Percentiles rank a stretch among this genome's conserved stretches.
Conservation (phyloP, 1,140 invertebrate genomes). For the Brachionus rotundiformis region DNA sequence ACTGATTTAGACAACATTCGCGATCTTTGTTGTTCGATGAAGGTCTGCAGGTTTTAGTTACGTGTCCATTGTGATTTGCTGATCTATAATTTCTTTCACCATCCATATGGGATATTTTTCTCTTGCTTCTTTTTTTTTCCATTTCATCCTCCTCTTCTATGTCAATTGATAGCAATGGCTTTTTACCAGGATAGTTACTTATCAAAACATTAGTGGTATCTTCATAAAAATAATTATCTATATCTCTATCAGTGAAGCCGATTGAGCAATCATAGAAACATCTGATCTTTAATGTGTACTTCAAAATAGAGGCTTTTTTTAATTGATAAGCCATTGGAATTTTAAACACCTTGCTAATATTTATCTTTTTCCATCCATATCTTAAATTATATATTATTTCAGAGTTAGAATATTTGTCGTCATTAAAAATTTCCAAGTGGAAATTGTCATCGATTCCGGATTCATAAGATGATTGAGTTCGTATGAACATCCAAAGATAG, state of each 20-base stretch:
- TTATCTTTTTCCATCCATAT: slow-evolving; percentile 40
- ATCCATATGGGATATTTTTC: background rate
- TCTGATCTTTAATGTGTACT: background rate
- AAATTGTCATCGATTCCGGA: slow-evolving; percentile 20
- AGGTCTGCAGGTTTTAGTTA: background rate
- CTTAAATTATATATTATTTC: background rate
- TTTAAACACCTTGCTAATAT: slow-evolving; percentile 21
- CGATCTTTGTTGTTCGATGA: background rate
- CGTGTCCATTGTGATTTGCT: background rate
- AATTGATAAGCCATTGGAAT: background rate
- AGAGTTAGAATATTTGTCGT: background rate
- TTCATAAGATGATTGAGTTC: background rate
- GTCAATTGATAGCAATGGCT: slow-evolving; percentile 25
- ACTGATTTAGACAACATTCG: slow-evolving; percentile 26
- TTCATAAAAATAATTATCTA: background rate
- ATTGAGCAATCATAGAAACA: slow-evolving; percentile 18
- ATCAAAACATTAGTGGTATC: background rate
- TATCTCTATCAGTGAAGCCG: background rate
- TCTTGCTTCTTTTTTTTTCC: background rate
- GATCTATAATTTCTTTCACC: background rate
- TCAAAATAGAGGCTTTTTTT: background rate
- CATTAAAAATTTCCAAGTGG: background rate
- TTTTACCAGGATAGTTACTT: slow-evolving; percentile 2
- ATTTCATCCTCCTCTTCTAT: background rate
- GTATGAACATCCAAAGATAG: background rate